Conservation (phyloP, 2,888 invertebrate genomes). For the Arge pagana region DNA sequence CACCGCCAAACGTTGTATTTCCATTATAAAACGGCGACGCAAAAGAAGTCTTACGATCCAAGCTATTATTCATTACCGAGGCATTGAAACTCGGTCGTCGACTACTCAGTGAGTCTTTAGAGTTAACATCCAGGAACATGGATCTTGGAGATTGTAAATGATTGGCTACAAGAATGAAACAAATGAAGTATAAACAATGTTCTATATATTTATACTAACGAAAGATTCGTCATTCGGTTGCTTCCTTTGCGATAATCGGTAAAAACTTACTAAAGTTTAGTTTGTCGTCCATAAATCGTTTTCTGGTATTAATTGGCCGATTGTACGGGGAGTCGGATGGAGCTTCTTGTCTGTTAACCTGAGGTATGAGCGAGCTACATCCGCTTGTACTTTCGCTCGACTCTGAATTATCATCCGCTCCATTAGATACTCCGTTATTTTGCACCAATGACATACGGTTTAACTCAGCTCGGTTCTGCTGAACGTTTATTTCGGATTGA, state of each 20-base stretch:
- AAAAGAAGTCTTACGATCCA: slow-evolving; percentile 55
- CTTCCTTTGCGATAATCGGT: too few species aligned
- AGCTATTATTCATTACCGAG: slow-evolving; percentile 58
- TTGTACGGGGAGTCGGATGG: slow-evolving; percentile 39
- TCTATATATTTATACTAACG: too few species aligned
- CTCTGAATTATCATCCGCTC: slow-evolving; percentile 62
- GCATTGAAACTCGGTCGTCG: slow-evolving; percentile 61
- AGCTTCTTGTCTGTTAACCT: slow-evolving; percentile 52
- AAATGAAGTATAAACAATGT: too few species aligned
- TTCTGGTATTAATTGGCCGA: slow-evolving; percentile 42
- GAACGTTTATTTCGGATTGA: slow-evolving; percentile 35
- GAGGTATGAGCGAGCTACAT: slow-evolving; percentile 62
- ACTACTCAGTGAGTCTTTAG: slow-evolving; percentile 59
- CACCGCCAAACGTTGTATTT: slow-evolving; percentile 76
- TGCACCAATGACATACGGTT: slow-evolving; percentile 40
- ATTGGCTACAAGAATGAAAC: slow-evolving; percentile 41
- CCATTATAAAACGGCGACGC: slow-evolving; percentile 78
- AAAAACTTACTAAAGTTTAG: slow-evolving; percentile 45
- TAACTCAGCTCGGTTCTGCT: slow-evolving; percentile 36
- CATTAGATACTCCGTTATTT: slow-evolving; percentile 48
- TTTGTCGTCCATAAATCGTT: slow-evolving; percentile 48
- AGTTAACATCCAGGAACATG: slow-evolving; percentile 53
- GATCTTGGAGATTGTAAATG: slow-evolving; percentile 53
- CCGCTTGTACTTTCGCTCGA: slow-evolving; percentile 66
- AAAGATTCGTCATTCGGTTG: too few species aligned